These are phyloP conservation scores for Chloroceryle amazona DNA, from an alignment of 2,797 vertebrate species.

Conservation along the genomic window DNA sequence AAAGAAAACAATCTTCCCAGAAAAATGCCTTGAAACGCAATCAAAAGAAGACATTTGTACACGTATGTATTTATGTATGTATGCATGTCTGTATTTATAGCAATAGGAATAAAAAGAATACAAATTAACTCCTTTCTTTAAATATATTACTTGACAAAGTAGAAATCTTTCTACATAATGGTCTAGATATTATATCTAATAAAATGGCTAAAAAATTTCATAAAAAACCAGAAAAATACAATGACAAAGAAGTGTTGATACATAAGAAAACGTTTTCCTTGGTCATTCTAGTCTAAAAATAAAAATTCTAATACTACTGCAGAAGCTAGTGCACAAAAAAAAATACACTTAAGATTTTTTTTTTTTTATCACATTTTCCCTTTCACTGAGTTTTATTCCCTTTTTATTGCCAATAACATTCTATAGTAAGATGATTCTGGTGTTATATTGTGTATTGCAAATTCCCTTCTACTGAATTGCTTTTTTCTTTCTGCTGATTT, in stretches of 20 bases:
- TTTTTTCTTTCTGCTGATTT: background rate
- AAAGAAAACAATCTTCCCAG: slow-evolving; percentile 58
- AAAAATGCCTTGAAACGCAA: background rate
- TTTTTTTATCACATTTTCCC: slow-evolving; percentile 16
- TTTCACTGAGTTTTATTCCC: slow-evolving; percentile 33
- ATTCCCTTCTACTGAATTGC: background rate
- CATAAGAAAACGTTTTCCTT: background rate
- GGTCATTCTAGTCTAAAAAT: background rate
- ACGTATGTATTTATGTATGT: fast-evolving
- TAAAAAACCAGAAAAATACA: background rate
- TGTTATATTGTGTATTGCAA: background rate
- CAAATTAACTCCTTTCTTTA: background rate
- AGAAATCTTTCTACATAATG: background rate
- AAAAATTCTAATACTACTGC: background rate
- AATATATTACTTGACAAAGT: background rate
- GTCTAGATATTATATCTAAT: background rate
- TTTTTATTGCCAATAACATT: slow-evolving; percentile 42
- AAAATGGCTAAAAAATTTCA: background rate
- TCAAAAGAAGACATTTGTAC: background rate
- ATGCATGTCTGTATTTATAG: background rate
- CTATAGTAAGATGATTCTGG: background rate
- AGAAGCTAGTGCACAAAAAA: background rate
- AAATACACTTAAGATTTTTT: background rate
- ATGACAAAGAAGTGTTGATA: background rate
- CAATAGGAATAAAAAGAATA: background rate